phyloP scores from a whole-genome alignment of 2,888 invertebrate genomes.

The Creontiades dilutus region DNA sequence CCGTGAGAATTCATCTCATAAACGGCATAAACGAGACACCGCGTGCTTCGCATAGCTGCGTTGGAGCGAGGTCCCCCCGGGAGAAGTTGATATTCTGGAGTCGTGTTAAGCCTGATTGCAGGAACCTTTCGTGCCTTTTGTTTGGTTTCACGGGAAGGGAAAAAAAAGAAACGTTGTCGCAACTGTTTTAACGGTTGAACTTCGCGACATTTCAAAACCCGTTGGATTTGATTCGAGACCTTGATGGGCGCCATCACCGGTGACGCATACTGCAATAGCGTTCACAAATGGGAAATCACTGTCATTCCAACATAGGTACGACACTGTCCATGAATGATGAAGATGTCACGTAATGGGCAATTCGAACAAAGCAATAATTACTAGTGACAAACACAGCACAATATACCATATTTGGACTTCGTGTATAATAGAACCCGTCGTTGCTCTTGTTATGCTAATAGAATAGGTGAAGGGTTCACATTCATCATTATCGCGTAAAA shows the following conservation, averaged over 20 bases:
- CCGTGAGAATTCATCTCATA: slow-evolving; percentile 10
- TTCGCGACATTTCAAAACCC: background rate
- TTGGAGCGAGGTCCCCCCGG: background rate
- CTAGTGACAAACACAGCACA: background rate
- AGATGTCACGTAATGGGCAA: no score
- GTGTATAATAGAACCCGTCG: no score
- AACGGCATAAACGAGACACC: slow-evolving; percentile 13
- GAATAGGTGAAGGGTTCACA: no score
- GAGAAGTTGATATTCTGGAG: background rate
- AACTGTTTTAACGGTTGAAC: background rate
- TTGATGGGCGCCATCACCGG: background rate
- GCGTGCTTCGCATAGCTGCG: slow-evolving; percentile 19
- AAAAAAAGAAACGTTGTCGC: background rate
- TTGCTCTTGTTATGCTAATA: no score
- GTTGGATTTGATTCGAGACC: background rate
- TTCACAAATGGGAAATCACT: background rate
- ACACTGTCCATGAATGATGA: no score
- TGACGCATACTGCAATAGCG: slow-evolving; percentile 13
- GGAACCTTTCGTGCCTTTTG: background rate
- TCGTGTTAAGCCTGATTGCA: background rate
- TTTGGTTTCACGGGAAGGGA: slow-evolving; percentile 1
- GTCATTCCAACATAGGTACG: background rate
- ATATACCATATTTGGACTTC: no score
- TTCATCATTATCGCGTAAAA: no score
- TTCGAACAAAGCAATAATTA: background rate